Evolutionary conservation across 2,113 vertebrate species (phyloP).

Genomic region (Eulemur rufifrons): DNA sequence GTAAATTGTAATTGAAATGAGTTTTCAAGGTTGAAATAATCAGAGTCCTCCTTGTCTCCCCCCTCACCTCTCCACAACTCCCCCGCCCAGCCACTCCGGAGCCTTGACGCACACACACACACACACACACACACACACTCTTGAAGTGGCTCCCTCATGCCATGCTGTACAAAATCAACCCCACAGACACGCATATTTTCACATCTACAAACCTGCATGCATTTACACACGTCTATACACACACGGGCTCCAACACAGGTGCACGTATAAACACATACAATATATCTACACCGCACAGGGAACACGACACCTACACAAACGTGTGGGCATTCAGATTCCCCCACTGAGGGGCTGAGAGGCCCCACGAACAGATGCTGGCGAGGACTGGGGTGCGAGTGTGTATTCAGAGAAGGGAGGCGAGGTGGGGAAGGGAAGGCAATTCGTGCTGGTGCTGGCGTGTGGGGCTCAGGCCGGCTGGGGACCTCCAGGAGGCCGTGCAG

Average conservation of each 20-base stretch:
- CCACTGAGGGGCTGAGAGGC: background rate
- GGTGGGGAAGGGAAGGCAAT: too few relatives aligned
- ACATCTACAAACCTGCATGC: background rate
- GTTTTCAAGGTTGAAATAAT: constrained; percentile 80
- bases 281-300: accelerated
- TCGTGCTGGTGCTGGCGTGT: accelerated
- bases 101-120: background rate
- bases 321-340: background rate
- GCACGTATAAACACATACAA: accelerated
- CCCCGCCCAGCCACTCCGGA: background rate
- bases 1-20: constrained; percentile 80
- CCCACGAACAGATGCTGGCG: background rate
- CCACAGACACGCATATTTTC: background rate
- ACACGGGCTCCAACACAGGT: too few relatives aligned
- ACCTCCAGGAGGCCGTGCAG: accelerated
- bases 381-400: background rate
- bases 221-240: background rate
- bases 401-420: background rate
- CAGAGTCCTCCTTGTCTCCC: constrained; percentile 24
- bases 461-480: background rate
- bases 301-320: accelerated
- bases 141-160: accelerated
- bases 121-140: too few relatives aligned
- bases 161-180: background rate
- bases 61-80: background rate